phyloP scores from a whole-genome alignment of 2,113 vertebrate genomes.

The Malurus elegans region DNA sequence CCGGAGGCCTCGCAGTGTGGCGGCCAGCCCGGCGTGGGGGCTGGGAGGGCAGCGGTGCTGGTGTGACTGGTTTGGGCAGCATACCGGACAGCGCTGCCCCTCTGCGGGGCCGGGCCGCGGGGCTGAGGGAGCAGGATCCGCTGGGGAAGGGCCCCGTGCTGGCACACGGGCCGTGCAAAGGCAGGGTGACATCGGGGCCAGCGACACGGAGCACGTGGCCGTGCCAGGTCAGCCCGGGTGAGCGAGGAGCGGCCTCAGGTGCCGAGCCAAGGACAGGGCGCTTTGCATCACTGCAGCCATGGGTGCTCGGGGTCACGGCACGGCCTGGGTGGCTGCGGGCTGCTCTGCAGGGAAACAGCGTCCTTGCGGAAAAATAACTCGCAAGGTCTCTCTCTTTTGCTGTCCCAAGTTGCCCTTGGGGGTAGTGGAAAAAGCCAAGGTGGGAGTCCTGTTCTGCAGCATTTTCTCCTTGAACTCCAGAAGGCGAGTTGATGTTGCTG shows the following conservation, averaged over 20 bases:
- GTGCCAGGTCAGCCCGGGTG: neutral
- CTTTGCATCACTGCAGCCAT: neutral
- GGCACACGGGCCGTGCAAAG: neutral
- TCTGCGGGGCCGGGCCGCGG: neutral
- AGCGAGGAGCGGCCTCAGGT: rapidly evolving
- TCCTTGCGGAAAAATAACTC: neutral
- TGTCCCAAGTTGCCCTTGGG: neutral
- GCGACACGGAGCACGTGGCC: rapidly evolving
- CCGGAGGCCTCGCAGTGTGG: neutral
- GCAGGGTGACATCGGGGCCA: rapidly evolving
- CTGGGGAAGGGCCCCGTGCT: rapidly evolving
- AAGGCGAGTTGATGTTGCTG: neutral
- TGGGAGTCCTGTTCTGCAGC: neutral
- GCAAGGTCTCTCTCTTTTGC: neutral
- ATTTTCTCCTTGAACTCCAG: conserved; percentile 36
- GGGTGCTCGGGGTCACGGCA: neutral
- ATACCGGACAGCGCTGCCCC: neutral
- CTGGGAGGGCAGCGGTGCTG: neutral
- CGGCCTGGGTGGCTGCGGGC: rapidly evolving
- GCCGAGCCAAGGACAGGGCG: neutral
- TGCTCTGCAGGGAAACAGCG: neutral
- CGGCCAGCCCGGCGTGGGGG: neutral
- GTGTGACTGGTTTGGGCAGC: conserved; percentile 46
- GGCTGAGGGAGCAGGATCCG: neutral
- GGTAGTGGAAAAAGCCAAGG: neutral